Percentiles rank a stretch among this genome's conserved stretches.
Evolutionary conservation across 2,888 invertebrate species (phyloP).

Genomic region (Drosophila koepferae): DNA sequence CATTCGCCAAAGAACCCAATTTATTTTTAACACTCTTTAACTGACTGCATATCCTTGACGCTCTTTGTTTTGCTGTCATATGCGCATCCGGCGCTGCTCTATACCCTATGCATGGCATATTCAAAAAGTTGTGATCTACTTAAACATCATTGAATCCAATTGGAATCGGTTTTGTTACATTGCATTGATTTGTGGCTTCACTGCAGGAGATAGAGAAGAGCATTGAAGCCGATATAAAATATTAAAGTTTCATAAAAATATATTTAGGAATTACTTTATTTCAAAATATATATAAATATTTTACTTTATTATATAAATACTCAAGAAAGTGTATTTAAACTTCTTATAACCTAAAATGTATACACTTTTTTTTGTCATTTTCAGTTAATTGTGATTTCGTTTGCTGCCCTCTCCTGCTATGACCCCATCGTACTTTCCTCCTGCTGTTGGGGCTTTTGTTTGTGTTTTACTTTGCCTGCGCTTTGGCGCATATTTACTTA

Average conservation of each 20-base stretch:
- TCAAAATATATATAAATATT: no score
- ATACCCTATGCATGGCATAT: not conserved
- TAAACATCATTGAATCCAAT: not conserved
- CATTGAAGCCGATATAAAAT: no score
- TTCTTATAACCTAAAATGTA: not conserved
- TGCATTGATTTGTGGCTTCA: no score
- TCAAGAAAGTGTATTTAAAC: constrained; percentile 18
- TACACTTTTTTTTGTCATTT: constrained; percentile 58
- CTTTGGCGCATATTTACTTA: constrained; percentile 70
- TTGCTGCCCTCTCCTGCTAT: constrained; percentile 49
- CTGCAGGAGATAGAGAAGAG: no score
- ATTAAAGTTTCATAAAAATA: no score
- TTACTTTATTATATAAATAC: not conserved
- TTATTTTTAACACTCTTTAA: constrained; percentile 60
- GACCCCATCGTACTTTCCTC: not conserved
- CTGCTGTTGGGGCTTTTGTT: constrained; percentile 50
- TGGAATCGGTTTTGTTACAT: not conserved
- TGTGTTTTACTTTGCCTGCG: constrained; percentile 71
- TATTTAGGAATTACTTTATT: no score
- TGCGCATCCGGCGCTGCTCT: constrained; percentile 29
- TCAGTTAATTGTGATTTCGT: constrained; percentile 81
- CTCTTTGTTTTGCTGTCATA: constrained; percentile 42
- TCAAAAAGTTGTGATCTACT: not conserved
- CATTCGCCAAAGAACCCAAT: constrained; percentile 1
- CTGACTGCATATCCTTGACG: constrained; percentile 47